A percentile compares a stretch with the other conserved stretches of the same genome.
These are phyloP conservation scores for Phylloscopus collybita DNA, from an alignment of 2,797 vertebrate species.

Conservation along the genomic window DNA sequence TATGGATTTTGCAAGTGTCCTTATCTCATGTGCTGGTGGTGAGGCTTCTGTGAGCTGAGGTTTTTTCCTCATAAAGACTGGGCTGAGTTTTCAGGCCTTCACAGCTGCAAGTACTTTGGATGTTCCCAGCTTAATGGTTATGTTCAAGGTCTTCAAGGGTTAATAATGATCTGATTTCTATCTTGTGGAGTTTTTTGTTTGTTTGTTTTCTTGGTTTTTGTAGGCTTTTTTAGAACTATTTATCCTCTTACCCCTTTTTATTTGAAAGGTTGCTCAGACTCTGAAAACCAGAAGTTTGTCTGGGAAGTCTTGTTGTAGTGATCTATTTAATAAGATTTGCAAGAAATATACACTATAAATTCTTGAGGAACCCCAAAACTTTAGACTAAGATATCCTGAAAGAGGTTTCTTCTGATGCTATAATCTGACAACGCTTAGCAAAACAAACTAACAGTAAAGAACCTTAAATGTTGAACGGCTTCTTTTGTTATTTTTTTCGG, in stretches of 20 bases:
- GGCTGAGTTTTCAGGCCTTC: not conserved
- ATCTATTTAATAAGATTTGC: not conserved
- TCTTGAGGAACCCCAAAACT: not conserved
- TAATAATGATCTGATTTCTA: not conserved
- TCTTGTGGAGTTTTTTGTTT: not conserved
- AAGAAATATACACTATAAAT: not conserved
- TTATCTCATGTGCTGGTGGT: not conserved
- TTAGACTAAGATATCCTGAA: not conserved
- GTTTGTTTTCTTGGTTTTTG: not conserved
- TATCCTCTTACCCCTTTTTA: not conserved
- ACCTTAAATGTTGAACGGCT: not conserved
- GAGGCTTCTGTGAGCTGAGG: not conserved
- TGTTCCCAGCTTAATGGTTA: not conserved
- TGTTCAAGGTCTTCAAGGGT: not conserved
- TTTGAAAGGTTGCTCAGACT: not conserved
- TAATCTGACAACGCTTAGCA: not conserved
- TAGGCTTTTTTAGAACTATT: not conserved
- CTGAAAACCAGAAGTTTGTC: not conserved
- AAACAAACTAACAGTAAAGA: not conserved
- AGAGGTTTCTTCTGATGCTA: not conserved
- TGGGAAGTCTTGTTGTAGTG: not conserved
- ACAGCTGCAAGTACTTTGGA: not conserved
- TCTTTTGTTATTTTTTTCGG: not conserved
- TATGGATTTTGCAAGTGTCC: not conserved
- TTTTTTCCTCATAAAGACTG: not conserved